A percentile compares a stretch with the other conserved stretches of the same genome.
Conservation (phyloP, 2,113 vertebrate genomes). For the Syngnathoides biaculeatus region DNA sequence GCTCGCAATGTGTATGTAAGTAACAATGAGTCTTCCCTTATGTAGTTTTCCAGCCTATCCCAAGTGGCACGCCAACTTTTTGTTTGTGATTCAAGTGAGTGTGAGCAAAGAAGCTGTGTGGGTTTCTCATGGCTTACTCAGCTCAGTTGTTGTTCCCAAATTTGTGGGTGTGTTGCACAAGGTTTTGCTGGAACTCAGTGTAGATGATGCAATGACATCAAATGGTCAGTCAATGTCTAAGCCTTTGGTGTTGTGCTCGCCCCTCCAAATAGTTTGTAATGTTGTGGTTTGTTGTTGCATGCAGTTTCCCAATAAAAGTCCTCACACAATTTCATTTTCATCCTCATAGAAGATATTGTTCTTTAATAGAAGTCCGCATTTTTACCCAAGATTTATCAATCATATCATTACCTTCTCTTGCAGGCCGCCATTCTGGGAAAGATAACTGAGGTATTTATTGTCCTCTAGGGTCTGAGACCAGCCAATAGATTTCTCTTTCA, state of each 20-base stretch:
- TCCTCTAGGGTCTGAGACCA: slow-evolving; percentile 30
- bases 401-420: slow-evolving; percentile 55
- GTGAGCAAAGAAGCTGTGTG: slow-evolving; percentile 23
- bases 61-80: background rate
- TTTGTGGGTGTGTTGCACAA: slow-evolving; percentile 52
- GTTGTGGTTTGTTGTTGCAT: slow-evolving; percentile 6
- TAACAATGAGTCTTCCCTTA: slow-evolving; percentile 37
- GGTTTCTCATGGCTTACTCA: slow-evolving; percentile 44
- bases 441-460: slow-evolving; percentile 79
- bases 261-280: background rate
- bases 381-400: slow-evolving; percentile 25
- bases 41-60: slow-evolving; percentile 15
- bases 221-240: slow-evolving; percentile 5
- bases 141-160: slow-evolving; percentile 44
- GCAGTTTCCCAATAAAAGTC: background rate
- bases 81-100: background rate
- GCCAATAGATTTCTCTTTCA: slow-evolving; percentile 57
- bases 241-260: slow-evolving; percentile 14
- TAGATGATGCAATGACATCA: slow-evolving; percentile 22
- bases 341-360: slow-evolving; percentile 1
- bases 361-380: background rate
- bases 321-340: slow-evolving; percentile 3
- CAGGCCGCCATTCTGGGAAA: slow-evolving; percentile 76
- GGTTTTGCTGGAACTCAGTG: slow-evolving; percentile 27
- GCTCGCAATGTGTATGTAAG: slow-evolving; percentile 68